Conservation (phyloP, 2,797 vertebrate genomes). For the Thalassophryne amazonica region DNA sequence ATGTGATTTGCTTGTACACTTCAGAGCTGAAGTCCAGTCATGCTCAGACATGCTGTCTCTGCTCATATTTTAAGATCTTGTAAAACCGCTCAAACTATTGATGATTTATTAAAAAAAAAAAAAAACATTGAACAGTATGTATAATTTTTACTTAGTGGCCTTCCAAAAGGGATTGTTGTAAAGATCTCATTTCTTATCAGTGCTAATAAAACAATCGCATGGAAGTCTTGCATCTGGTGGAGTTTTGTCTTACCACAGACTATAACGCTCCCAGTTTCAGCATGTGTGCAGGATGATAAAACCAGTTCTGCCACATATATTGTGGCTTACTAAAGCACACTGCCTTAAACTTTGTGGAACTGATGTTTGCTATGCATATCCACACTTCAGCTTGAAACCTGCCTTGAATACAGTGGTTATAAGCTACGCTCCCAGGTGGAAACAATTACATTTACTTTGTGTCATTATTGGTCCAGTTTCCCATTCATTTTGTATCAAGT, state of each 20-base stretch:
- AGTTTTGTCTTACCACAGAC: not conserved
- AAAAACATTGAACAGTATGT: no score
- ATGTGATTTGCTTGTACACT: slow-evolving; percentile 62
- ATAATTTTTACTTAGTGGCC: no score
- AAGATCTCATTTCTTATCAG: no score
- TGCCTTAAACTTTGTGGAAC: no score
- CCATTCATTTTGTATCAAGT: no score
- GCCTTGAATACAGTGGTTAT: no score
- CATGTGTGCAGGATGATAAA: not conserved
- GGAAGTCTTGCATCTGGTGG: not conserved
- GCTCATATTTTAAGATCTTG: slow-evolving; percentile 9
- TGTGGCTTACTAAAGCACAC: not conserved
- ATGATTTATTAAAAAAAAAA: no score
- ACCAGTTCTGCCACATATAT: not conserved
- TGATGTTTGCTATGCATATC: no score
- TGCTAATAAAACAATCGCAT: not conserved
- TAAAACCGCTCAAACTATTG: slow-evolving; percentile 3
- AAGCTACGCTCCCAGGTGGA: no score
- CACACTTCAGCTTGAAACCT: not conserved
- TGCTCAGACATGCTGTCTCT: slow-evolving; percentile 19
- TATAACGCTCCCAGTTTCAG: not conserved
- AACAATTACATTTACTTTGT: no score
- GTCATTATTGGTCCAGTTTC: no score
- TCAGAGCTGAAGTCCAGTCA: slow-evolving; percentile 46
- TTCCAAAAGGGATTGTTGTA: no score